Base-by-base conservation (phyloP, 2,113 vertebrate species). In the Pyxicephalus adspersus region DNA sequence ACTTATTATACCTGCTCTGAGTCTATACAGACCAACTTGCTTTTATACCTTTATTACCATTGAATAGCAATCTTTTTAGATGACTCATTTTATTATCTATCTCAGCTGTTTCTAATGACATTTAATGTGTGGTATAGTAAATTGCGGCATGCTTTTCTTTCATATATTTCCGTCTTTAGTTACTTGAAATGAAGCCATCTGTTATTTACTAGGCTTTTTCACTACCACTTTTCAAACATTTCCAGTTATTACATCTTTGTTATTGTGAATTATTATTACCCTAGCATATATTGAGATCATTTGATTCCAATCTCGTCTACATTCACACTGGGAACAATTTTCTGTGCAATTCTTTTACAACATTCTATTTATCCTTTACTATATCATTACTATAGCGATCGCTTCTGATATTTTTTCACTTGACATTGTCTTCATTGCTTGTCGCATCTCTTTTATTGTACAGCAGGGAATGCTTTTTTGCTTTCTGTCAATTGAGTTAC, bases 311-410 rank as follows among this genome's bases (percentile, higher is more conserved):
- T 61, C 23, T 31, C 5, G 19, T 71, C 31, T 61, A 70, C 34
- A 29, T 71, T 80, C 77, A 71, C 17, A 50, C 65, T 80, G 77
- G 77, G 77, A 80, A 52, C 77, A 80, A 80, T 80, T 80, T 80
- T 19, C 38, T 20, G 5, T 51, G 55, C 20, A 50, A 50, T 71
- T 80, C 34, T 80, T 70, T 71, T 70, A 38, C 66, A 50, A 52
- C 17, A 0, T 70, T 70, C 66, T 54, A 80, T 80, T 71, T 80
- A 71, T 80, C 66, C 65, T 80, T 80, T 80, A 60, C 77, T 61
- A 38, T 80, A 66, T 80, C 77, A 71, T 80, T 80, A 80, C 65
- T 38, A 63, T 17, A 71, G 66, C 38, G 22, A 71, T 80, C 25
- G 19, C 34, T 20, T 26, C 57, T 71, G 65, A 80, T 80, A 70